Percentiles rank a stretch among this genome's conserved stretches.
Evolutionary conservation across 2,113 vertebrate species (phyloP).

Genomic region (Vicugna pacos): DNA sequence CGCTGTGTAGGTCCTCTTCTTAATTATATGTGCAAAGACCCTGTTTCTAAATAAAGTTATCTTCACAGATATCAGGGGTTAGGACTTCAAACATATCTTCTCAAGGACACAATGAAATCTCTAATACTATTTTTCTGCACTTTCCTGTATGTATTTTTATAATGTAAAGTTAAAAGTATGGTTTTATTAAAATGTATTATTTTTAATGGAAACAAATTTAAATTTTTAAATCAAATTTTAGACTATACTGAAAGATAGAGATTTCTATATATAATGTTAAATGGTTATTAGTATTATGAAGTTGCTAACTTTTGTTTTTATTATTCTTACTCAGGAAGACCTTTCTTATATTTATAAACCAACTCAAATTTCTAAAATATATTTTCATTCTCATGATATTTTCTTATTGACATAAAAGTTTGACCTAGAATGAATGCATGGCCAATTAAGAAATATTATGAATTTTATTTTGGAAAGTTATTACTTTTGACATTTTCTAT

Average conservation of each 20-base stretch:
- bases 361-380: not conserved
- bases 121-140: not conserved
- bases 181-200: not conserved
- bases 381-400: not conserved
- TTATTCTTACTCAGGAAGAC: not conserved
- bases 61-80: not conserved
- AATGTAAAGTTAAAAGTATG: not conserved
- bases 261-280: not conserved
- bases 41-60: not conserved
- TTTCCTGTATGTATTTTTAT: not conserved
- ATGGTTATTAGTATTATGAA: not conserved
- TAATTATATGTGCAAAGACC: not conserved
- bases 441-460: slow-evolving; percentile 69
- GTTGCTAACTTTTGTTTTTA: not conserved
- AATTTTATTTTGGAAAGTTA: slow-evolving; percentile 77
- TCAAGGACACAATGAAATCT: not conserved
- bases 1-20: not conserved
- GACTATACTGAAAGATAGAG: not conserved
- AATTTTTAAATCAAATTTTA: not conserved
- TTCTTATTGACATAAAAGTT: slow-evolving; percentile 1
- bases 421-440: slow-evolving; percentile 60
- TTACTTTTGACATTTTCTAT: slow-evolving; percentile 71
- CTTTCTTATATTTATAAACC: not conserved
- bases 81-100: not conserved
- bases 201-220: not conserved